Conservation (phyloP, 2,888 invertebrate genomes). For the Torymus auratus region DNA sequence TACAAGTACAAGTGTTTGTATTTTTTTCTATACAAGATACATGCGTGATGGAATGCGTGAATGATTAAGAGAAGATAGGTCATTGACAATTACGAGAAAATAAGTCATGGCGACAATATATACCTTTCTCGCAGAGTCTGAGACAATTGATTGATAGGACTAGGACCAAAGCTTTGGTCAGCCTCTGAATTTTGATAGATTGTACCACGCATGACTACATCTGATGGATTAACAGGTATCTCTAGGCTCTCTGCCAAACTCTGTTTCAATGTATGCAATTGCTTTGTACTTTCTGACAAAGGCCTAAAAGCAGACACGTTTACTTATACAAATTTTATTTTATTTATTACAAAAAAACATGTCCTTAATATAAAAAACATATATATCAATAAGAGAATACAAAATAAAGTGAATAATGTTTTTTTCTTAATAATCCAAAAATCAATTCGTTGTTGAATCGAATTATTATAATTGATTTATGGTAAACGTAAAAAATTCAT, state of each 20-base stretch:
- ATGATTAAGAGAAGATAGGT: too few relatives aligned
- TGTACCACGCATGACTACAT: conserved; percentile 72
- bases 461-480: too few relatives aligned
- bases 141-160: conserved; percentile 69
- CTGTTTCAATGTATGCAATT: conserved; percentile 68
- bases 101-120: neutral
- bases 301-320: conserved; percentile 64
- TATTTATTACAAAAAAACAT: too few relatives aligned
- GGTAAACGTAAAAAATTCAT: too few relatives aligned
- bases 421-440: neutral
- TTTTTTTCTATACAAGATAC: too few relatives aligned
- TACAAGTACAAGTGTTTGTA: too few relatives aligned
- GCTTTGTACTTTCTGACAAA: conserved; percentile 72
- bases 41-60: too few relatives aligned
- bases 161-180: conserved; percentile 70
- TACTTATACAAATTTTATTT: too few relatives aligned
- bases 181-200: conserved; percentile 71
- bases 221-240: conserved; percentile 72
- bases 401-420: too few relatives aligned
- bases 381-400: too few relatives aligned
- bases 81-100: too few relatives aligned
- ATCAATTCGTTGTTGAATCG: neutral
- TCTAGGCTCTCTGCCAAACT: conserved; percentile 69
- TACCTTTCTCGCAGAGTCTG: conserved; percentile 73
- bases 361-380: too few relatives aligned